Conservation (phyloP, 2,113 vertebrate species). For the Hoplias malabaricus region DNA sequence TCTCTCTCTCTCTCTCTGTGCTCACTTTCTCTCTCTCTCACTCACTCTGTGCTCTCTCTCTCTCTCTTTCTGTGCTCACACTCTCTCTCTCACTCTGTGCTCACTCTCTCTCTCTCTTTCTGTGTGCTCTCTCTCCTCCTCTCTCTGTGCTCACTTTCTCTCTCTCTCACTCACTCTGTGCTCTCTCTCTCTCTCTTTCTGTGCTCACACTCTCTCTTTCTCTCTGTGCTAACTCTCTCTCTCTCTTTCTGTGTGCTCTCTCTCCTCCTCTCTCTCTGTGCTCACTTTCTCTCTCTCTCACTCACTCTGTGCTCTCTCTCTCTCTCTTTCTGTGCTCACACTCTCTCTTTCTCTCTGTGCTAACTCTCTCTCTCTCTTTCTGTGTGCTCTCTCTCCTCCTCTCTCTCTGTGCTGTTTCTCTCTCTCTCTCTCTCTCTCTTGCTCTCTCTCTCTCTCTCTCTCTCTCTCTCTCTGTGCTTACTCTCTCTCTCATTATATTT, state of each 20-base stretch:
- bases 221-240: too few relatives aligned
- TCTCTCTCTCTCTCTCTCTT: neutral
- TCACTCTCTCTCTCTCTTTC: neutral
- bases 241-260: too few relatives aligned
- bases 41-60: neutral
- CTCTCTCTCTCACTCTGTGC: neutral
- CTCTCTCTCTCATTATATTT: neutral
- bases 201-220: too few relatives aligned
- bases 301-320: constrained; percentile 1
- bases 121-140: too few relatives aligned
- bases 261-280: too few relatives aligned
- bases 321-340: constrained; percentile 2
- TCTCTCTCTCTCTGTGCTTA: constrained; percentile 12
- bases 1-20: neutral
- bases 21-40: constrained; percentile 1
- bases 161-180: too few relatives aligned
- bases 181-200: too few relatives aligned
- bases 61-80: too few relatives aligned
- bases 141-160: too few relatives aligned
- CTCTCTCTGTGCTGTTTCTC: neutral
- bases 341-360: too few relatives aligned
- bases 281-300: neutral
- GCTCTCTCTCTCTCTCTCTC: neutral
- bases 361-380: too few relatives aligned
- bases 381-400: neutral